Evolutionary conservation across 2,797 vertebrate species (phyloP).

Genomic region (Falco rusticolus): DNA sequence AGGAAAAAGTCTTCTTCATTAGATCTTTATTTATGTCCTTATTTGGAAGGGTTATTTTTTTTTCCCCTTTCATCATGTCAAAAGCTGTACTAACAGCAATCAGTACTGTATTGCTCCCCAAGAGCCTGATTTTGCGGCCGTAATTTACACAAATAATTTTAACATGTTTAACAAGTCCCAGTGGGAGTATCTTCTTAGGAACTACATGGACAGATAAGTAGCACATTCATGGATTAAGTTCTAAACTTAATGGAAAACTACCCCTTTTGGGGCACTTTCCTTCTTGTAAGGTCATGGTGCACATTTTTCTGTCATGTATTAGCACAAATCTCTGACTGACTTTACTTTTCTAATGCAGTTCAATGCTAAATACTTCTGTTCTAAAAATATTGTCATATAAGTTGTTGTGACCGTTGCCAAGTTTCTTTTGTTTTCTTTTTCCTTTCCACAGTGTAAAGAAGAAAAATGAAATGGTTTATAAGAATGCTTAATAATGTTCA

Average conservation of each 20-base stretch:
- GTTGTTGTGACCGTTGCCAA: neutral
- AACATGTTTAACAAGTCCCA: constrained; percentile 38
- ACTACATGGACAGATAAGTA: neutral
- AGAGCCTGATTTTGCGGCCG: neutral
- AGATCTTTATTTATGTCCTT: neutral
- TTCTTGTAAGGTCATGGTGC: neutral
- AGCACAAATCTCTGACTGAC: neutral
- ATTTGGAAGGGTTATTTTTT: neutral
- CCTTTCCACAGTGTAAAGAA: neutral
- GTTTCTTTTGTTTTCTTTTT: neutral
- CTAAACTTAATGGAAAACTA: neutral
- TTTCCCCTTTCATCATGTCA: neutral
- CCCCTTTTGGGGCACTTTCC: neutral
- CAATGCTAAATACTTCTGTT: neutral
- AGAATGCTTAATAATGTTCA: neutral
- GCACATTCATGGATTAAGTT: constrained; percentile 1
- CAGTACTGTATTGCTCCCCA: neutral
- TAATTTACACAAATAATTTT: constrained; percentile 30
- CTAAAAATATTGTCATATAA: neutral
- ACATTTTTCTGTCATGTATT: neutral
- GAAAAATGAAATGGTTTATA: neutral
- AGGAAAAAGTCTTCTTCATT: neutral
- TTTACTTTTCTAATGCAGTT: neutral
- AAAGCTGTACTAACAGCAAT: neutral
- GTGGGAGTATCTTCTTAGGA: constrained; percentile 40